A percentile compares a stretch with the other conserved stretches of the same genome.
These are phyloP conservation scores for Ostrea edulis DNA, from an alignment of 1,140 invertebrate species.

Conservation along the genomic window DNA sequence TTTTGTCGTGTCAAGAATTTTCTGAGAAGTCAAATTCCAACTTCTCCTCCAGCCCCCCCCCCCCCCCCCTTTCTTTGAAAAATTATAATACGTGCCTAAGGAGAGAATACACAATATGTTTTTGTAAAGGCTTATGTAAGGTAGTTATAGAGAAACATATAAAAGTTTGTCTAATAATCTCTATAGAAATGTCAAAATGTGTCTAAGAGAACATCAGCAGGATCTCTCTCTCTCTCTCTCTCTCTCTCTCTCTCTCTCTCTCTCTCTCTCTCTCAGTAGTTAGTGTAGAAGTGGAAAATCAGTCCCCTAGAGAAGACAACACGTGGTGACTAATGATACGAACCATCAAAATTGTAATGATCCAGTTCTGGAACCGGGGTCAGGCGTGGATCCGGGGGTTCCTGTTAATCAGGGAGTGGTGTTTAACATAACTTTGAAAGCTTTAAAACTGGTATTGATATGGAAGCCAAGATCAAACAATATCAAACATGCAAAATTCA, in stretches of 20 bases:
- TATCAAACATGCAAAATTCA: neutral
- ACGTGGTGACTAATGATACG: constrained; percentile 32
- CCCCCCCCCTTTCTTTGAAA: no score
- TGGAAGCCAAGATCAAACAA: neutral
- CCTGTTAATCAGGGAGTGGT: constrained; percentile 43
- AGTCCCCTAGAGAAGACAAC: neutral
- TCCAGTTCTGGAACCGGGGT: constrained; percentile 59
- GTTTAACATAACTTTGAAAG: neutral
- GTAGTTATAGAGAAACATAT: no score
- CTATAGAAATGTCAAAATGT: no score
- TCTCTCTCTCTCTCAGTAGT: neutral
- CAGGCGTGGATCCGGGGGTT: constrained; percentile 60
- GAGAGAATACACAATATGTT: no score
- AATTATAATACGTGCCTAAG: no score
- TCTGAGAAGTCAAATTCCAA: no score
- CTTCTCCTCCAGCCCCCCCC: no score
- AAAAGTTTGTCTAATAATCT: no score
- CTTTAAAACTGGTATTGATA: no score
- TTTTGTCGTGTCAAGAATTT: no score
- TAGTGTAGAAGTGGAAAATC: neutral
- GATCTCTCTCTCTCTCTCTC: neutral
- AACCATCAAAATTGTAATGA: constrained; percentile 72
- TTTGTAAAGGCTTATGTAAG: no score
- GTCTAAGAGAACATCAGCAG: no score
- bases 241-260: neutral